Conservation (phyloP, 92 coral and sea anemone genomes). For the Nematostella vectensis region DNA sequence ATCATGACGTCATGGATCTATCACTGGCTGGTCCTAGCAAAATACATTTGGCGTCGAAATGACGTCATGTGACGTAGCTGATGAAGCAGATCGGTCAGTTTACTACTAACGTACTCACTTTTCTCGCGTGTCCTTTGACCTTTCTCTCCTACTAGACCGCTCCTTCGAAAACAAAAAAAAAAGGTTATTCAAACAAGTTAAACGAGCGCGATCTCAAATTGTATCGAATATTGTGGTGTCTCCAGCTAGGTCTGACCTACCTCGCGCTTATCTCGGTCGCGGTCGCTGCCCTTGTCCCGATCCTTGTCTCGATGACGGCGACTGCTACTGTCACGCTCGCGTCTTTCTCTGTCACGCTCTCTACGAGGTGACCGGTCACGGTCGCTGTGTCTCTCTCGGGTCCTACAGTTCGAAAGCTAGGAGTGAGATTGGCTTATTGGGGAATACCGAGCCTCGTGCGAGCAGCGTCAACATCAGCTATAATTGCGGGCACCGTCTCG, state of each 20-base stretch:
- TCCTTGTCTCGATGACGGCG: constrained; percentile 91
- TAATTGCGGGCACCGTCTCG: too few relatives aligned
- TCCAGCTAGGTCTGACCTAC: too few relatives aligned
- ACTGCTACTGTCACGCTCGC: constrained; percentile 78
- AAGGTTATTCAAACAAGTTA: not conserved
- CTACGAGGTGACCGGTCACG: constrained; percentile 80
- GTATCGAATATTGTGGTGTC: too few relatives aligned
- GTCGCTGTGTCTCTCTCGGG: constrained; percentile 44
- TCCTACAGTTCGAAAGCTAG: too few relatives aligned
- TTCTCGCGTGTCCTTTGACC: constrained; percentile 84
- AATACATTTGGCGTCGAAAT: too few relatives aligned
- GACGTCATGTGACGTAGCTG: too few relatives aligned
- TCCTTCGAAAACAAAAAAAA: constrained; percentile 30
- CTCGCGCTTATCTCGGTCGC: constrained; percentile 65
- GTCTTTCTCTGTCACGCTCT: constrained; percentile 76
- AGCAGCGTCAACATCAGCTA: too few relatives aligned
- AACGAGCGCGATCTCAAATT: too few relatives aligned
- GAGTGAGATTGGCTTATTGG: not conserved
- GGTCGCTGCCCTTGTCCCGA: constrained; percentile 53
- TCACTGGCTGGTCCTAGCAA: too few relatives aligned
- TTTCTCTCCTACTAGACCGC: constrained; percentile 91
- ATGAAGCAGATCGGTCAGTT: too few relatives aligned
- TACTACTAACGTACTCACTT: constrained; percentile 68
- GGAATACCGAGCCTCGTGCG: not conserved
- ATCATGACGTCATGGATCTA: not conserved